Percentiles rank a stretch among this genome's conserved stretches.
These are phyloP conservation scores for Pteropus rufus DNA, from an alignment of 2,797 vertebrate species.

Conservation along the genomic window DNA sequence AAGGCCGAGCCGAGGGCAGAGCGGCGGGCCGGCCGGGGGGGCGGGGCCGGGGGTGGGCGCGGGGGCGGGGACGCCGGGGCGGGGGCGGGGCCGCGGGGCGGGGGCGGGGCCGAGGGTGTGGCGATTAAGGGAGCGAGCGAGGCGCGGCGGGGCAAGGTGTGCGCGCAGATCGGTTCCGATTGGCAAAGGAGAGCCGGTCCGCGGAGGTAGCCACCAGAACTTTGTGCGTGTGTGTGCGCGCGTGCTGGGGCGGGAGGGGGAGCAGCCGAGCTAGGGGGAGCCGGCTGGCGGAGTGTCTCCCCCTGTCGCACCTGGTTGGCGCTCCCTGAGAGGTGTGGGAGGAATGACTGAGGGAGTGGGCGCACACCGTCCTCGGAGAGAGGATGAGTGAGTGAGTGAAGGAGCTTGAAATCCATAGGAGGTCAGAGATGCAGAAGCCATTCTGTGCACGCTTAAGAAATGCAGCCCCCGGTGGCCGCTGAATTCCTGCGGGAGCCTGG, in stretches of 20 bases:
- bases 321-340: not conserved
- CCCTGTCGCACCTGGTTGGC: not conserved
- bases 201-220: not conserved
- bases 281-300: not conserved
- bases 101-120: not conserved
- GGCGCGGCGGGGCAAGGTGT: not conserved
- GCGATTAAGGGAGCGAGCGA: not conserved
- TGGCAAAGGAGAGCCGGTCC: not conserved
- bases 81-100: not conserved
- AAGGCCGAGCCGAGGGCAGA: conserved; percentile 71
- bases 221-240: conserved; percentile 47
- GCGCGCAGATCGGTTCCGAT: accelerated
- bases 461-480: not conserved
- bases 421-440: not conserved
- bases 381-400: not conserved
- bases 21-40: conserved; percentile 34
- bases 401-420: not conserved
- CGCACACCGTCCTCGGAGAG: not conserved
- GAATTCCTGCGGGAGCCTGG: not conserved
- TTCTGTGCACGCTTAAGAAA: not conserved
- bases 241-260: not conserved
- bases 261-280: accelerated
- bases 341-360: not conserved
- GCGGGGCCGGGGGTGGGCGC: not conserved
- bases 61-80: not conserved